Base-by-base conservation (phyloP, 1,140 invertebrate genomes). In the Drosophila sucinea region DNA sequence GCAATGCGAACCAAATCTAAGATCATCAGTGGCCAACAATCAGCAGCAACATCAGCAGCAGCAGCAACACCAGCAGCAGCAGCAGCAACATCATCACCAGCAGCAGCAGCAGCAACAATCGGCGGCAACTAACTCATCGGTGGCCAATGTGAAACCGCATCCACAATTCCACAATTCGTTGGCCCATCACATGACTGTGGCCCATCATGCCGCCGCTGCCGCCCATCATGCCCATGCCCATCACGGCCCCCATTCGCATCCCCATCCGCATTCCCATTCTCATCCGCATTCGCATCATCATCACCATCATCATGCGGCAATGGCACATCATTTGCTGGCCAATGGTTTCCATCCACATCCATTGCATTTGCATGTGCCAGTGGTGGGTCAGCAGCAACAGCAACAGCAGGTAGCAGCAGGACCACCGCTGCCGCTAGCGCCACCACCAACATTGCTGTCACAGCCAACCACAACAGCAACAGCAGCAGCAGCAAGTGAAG, bases 1-100 rank as follows among this genome's bases (percentile, higher is more conserved):
- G 63, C 96, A 97, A 92, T 96, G 95, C 77, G 96, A 97, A 91
- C 94, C 94, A 35, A 95, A 95, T 81, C 92, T 97, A 40, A 93
- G 95, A 77, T 96, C 94, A 57, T 95, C 94, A 60, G 94, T 96
- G 58, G 92, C 94, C 47, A 93, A 94, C 64, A 91, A 79, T 79
- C 80, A 74, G 90, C 92, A 75, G 62, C 90, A 81, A 55, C 90
- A 79, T 29, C 78, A 81, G 11, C 72, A 81, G 3, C 77, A 84
- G 3, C 77, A 77, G 0, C 90, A 77, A 2, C 77, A 80, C n/a
- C 73, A 83, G 4, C 74, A 69, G 1, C 76, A 68, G 69, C 92
- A 70, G 70, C 89, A 77, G 11, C 77, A 83, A 8, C 85, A 70
- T 4, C 73, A 77, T 11, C 67, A 73, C 8, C 75, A 65, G 6